Base-by-base conservation (phyloP, 2,888 invertebrate genomes). In the Tenthredo amoena region DNA sequence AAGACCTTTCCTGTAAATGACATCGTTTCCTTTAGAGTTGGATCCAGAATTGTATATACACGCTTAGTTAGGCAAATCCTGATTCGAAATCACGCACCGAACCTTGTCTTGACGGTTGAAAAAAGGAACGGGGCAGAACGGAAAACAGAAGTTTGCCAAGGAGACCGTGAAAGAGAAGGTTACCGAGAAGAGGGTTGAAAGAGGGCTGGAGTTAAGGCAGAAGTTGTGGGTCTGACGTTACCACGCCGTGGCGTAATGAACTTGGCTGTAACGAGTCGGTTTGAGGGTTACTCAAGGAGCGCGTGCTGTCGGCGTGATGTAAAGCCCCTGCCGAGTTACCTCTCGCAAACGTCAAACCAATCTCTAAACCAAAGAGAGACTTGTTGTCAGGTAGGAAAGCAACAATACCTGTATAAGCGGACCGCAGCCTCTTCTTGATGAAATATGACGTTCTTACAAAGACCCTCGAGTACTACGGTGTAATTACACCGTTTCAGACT, bases 181-280 rank as follows among this genome's bases (percentile, higher is more conserved):
- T 34, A 62, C 58, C 37, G 81, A 62, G 62, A 77, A 77, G 77
- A 77, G 77, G 77, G 50, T 50, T 77, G 34, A 55, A 26, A 77
- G 50, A 50, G 50, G 50, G 50, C 50, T 34, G 58, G 31, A n/a
- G 65, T 12, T 26, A 34, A 18, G 7, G 77, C 77, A 31, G 50
- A 34, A 65, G 26, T 81, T 65, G 62, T 65, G 81, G 81, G 21
- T 65, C 21, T 62, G 81, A 81, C 62, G 40, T 81, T 43, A 34
- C 62, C 40, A 58, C 62, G 62, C 55, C 55, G n/a, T 55, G 55
- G 37, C 62, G 81, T 65, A 43, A 81, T 81, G 26, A 81, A 81
- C 40, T 81, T 65, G 34, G 40, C 81, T 62, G 81, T 65, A 81
- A 81, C 81, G 65, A 81, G 62, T 81, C 43, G 58, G 58, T 65